Evolutionary conservation across 1,140 invertebrate genomes (phyloP), one percentile per base, ranked within the genome.

Genomic region (Sipha flava): DNA sequence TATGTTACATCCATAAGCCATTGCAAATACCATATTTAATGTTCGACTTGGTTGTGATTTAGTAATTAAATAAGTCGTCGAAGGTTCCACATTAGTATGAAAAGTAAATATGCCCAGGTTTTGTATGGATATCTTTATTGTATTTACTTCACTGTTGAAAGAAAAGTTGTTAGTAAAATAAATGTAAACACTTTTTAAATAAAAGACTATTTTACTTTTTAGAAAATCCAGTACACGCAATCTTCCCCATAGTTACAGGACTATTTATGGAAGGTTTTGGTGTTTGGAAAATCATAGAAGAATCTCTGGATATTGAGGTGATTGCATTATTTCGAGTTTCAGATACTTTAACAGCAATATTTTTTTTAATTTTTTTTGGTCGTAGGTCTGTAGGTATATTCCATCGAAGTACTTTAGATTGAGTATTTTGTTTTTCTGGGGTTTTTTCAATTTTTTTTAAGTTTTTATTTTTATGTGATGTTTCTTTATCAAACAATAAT

Each of bases 1-100:
- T 26, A 77, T 77, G 10, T n/a, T 43, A 37, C 73, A 77, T 57
- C 73, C 73, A 77, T 16, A 77, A n/a, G 73, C 73, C 73, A 77
- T 77, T 10, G 73, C 73, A 57, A 37, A 77, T 26, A 77, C 52
- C 23, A 77, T 26, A 57, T 77, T 77, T 43, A 77, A 77, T 59
- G 73, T 77, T 23, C 73, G 29, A 43, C 59, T 77, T 54, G 73
- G 73, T 43, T 43, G 52, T 26, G 31, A 26, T 77, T 77, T 77
- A 18, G 73, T 77, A 57, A 77, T 37, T 43, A 77, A n/a, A 77
- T 43, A 77, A 16, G 52, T 77, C 2, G 73, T 77, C 1, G 52
- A 77, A 40, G 73, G 52, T 43, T 59, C 52, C 1, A 77, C 37
- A 26, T 77, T 77, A 18, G 12, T 18, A 37, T 40, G 34, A n/a